Conservation (phyloP, 2,113 vertebrate species). For the Lycaon pictus region DNA sequence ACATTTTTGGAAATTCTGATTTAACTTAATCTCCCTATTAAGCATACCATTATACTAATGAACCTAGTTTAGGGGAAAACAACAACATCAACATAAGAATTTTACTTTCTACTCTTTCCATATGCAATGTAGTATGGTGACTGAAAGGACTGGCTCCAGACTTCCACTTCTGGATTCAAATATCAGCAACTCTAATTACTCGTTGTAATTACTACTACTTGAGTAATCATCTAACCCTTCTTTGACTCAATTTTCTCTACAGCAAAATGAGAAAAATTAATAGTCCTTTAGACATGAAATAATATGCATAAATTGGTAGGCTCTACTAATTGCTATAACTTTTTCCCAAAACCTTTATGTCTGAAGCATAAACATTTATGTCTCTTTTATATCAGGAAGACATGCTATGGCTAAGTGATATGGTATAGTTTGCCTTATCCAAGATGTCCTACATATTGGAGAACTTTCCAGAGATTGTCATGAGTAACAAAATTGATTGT, state of each 20-base stretch:
- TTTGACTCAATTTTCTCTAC: not conserved
- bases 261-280: slow-evolving; percentile 32
- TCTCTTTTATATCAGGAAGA: not conserved
- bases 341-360: not conserved
- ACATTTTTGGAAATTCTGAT: slow-evolving; percentile 52
- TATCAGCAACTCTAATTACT: not conserved
- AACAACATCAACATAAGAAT: not conserved
- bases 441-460: not conserved
- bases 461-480: not conserved
- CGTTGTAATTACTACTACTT: not conserved
- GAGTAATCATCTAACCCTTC: not conserved
- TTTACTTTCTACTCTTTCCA: not conserved
- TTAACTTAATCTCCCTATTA: slow-evolving; percentile 53
- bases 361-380: not conserved
- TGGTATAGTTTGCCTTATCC: not conserved
- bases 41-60: slow-evolving; percentile 15
- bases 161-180: not conserved
- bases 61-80: not conserved
- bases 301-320: not conserved
- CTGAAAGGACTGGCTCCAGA: not conserved
- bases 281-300: not conserved
- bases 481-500: not conserved
- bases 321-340: not conserved
- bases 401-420: not conserved
- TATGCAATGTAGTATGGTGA: not conserved